A percentile compares a stretch with the other conserved stretches of the same genome.
These are phyloP conservation scores for Engystomops pustulosus DNA, from an alignment of 2,113 vertebrate species.

Conservation along the genomic window DNA sequence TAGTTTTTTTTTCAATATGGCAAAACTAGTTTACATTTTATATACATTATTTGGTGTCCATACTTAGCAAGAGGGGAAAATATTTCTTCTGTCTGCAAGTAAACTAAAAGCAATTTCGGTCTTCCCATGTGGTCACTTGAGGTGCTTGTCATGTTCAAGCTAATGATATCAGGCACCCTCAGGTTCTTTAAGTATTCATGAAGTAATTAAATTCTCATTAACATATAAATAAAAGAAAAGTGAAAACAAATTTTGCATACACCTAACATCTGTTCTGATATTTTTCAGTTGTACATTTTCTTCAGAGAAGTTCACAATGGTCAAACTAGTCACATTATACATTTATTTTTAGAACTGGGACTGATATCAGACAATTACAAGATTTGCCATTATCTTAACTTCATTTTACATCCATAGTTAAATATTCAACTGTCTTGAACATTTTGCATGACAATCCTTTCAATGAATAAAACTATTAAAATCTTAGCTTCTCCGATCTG, in stretches of 20 bases:
- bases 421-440: slow-evolving; percentile 60
- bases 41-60: slow-evolving; percentile 67
- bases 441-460: too few relatives aligned
- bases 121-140: slow-evolving; percentile 86
- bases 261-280: slow-evolving; percentile 85
- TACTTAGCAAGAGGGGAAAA: slow-evolving; percentile 78
- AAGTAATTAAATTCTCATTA: slow-evolving; percentile 92
- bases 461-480: too few relatives aligned
- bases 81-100: slow-evolving; percentile 79
- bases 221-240: slow-evolving; percentile 89
- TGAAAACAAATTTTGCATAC: slow-evolving; percentile 82
- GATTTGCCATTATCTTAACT: slow-evolving; percentile 66
- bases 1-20: too few relatives aligned
- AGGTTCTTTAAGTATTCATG: slow-evolving; percentile 87
- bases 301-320: slow-evolving; percentile 73
- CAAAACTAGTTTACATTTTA: slow-evolving; percentile 66
- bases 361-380: slow-evolving; percentile 73
- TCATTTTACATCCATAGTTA: neutral
- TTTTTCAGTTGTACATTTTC: slow-evolving; percentile 82
- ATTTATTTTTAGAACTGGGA: slow-evolving; percentile 79
- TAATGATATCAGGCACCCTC: slow-evolving; percentile 85
- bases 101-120: slow-evolving; percentile 82
- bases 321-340: slow-evolving; percentile 72
- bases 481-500: too few relatives aligned
- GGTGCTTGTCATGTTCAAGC: slow-evolving; percentile 83